A percentile compares a stretch with the other conserved stretches of the same genome.
Conservation (phyloP, 2,113 vertebrate genomes). For the Propithecus coquereli region DNA sequence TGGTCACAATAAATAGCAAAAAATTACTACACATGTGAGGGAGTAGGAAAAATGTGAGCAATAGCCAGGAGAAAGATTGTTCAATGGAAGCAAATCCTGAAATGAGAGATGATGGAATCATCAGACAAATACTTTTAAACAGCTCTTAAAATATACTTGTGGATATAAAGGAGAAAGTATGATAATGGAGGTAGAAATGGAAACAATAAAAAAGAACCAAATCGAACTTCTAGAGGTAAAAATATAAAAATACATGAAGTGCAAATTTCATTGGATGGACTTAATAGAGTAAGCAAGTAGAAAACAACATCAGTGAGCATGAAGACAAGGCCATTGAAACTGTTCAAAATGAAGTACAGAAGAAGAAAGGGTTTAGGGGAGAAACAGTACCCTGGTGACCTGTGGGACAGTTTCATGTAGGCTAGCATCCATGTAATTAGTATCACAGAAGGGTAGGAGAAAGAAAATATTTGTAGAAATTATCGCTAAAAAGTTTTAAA, state of each 20-base stretch:
- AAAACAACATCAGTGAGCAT: background rate
- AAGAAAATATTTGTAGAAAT: background rate
- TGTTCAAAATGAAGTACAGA: background rate
- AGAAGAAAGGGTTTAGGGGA: background rate
- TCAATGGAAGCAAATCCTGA: background rate
- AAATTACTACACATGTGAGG: background rate
- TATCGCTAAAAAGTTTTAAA: background rate
- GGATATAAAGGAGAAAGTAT: background rate
- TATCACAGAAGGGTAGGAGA: background rate
- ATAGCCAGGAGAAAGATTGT: background rate
- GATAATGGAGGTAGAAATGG: background rate
- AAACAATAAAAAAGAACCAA: background rate
- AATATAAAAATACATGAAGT: background rate
- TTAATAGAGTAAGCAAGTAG: background rate
- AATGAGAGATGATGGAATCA: background rate
- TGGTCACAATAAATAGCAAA: background rate
- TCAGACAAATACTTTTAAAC: background rate
- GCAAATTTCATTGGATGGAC: background rate
- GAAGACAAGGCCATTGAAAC: background rate
- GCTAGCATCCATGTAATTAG: background rate
- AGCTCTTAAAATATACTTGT: background rate
- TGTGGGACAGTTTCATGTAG: background rate
- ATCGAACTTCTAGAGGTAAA: background rate
- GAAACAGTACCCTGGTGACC: background rate
- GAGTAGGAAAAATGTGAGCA: background rate